A percentile compares a stretch with the other conserved stretches of the same genome.
phyloP scores from a whole-genome alignment of 2,888 invertebrate genomes.

The Tachystola acroxantha region DNA sequence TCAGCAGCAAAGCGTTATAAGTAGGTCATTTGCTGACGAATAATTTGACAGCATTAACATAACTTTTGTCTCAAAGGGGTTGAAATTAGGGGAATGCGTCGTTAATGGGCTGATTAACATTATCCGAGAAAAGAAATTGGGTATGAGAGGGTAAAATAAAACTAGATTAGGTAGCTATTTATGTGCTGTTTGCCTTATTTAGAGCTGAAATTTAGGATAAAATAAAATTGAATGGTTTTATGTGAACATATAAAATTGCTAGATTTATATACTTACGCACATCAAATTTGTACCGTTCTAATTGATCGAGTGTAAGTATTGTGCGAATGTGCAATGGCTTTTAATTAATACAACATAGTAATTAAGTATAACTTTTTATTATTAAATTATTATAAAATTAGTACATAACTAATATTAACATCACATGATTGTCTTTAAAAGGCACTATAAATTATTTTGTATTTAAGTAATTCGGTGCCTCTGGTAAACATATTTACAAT shows the following conservation, averaged over 20 bases:
- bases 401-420: too few relatives aligned
- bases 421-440: conserved; percentile 57
- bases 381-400: too few relatives aligned
- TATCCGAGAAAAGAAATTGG: too few relatives aligned
- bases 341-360: too few relatives aligned
- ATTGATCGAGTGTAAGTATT: too few relatives aligned
- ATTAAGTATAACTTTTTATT: too few relatives aligned
- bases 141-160: background rate
- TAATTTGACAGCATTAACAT: conserved; percentile 58
- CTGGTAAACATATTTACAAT: conserved; percentile 8
- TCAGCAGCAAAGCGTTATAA: conserved; percentile 38
- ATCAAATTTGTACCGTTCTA: too few relatives aligned
- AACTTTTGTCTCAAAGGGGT: conserved; percentile 43
- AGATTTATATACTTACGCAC: too few relatives aligned
- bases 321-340: too few relatives aligned
- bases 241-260: too few relatives aligned
- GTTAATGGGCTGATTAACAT: conserved; percentile 36
- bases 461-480: conserved; percentile 49
- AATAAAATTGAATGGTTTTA: too few relatives aligned
- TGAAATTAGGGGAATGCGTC: conserved; percentile 35
- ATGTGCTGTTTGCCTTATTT: background rate
- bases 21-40: conserved; percentile 55
- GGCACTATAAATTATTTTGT: conserved; percentile 51
- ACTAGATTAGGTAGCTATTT: background rate
- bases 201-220: too few relatives aligned